phyloP scores from a whole-genome alignment of 2,113 vertebrate genomes.

The Enhydra lutris region DNA sequence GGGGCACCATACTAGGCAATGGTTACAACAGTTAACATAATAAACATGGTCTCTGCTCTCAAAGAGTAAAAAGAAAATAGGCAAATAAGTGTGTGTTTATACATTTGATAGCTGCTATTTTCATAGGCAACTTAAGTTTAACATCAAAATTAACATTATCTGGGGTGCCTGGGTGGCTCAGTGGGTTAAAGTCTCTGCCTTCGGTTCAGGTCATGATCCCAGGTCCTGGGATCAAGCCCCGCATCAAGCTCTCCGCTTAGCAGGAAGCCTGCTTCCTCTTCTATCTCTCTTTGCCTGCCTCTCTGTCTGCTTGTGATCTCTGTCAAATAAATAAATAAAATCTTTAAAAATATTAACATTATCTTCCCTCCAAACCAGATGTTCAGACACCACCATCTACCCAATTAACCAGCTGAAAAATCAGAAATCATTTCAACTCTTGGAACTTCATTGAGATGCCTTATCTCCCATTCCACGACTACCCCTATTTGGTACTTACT shows the following conservation, averaged over 20 bases:
- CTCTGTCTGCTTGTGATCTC: no score
- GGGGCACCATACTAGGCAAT: neutral
- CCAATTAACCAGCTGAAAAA: neutral
- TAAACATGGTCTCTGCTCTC: neutral
- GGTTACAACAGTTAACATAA: neutral
- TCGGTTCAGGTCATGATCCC: no score
- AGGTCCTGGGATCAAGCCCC: no score
- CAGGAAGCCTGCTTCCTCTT: no score
- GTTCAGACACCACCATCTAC: neutral
- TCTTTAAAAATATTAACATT: neutral
- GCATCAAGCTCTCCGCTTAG: no score
- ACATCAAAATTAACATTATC: neutral
- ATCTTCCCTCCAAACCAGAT: neutral
- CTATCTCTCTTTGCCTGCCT: no score
- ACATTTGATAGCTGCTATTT: neutral
- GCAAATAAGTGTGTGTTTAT: neutral
- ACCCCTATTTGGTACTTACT: neutral
- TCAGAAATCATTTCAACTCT: neutral
- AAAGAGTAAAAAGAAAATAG: neutral
- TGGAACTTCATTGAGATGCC: neutral
- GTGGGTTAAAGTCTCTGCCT: no score
- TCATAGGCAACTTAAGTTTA: neutral
- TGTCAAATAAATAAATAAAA: no score
- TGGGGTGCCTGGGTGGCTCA: no score
- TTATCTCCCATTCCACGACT: neutral